phyloP scores from a whole-genome alignment of 1,140 invertebrate species.

The Octopus sinensis region DNA sequence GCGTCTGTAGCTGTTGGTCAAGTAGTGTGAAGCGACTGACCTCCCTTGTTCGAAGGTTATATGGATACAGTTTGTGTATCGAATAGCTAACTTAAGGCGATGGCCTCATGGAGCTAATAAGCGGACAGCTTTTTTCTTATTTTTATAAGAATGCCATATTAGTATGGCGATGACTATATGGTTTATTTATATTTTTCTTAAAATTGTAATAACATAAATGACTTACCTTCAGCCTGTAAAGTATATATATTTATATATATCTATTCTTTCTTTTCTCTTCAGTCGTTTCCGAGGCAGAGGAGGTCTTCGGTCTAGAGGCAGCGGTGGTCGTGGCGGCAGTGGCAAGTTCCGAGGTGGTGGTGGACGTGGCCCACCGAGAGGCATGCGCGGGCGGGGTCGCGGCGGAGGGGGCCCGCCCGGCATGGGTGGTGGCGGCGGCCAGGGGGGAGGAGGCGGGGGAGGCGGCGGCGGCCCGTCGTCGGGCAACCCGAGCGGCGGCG shows the following conservation, averaged over 20 bases:
- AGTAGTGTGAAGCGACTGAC: no score
- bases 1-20: no score
- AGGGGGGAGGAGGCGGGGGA: constrained; percentile 28
- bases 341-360: constrained; percentile 12
- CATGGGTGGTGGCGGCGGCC: constrained; percentile 28
- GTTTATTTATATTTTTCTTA: not conserved
- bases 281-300: not conserved
- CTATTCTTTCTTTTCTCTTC: not conserved
- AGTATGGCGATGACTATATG: not conserved
- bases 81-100: no score
- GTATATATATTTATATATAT: not conserved
- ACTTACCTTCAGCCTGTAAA: not conserved
- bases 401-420: constrained; percentile 20
- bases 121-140: no score
- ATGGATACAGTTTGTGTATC: no score
- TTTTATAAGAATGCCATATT: not conserved
- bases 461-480: constrained; percentile 25
- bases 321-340: not conserved
- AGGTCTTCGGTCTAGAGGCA: not conserved
- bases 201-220: not conserved
- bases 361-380: constrained; percentile 11
- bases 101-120: no score
- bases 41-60: no score
- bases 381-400: constrained; percentile 18
- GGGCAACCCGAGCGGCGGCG: constrained; percentile 14